Conservation (phyloP, 2,113 vertebrate species). For the Thalassarche chlororhynchos region DNA sequence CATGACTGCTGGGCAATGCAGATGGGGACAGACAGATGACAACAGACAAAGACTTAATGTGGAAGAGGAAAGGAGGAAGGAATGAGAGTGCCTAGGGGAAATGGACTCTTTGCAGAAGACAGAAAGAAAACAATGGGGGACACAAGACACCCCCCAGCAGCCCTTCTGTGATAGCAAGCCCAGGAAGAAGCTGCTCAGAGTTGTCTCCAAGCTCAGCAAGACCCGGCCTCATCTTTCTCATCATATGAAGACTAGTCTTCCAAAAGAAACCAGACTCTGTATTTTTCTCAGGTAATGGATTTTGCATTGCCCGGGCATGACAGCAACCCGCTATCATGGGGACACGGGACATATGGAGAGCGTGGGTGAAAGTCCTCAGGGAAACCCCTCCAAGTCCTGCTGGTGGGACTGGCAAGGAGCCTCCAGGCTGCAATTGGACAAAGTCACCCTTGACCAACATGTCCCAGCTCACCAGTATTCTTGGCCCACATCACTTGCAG, state of each 20-base stretch:
- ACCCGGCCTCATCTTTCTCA: fast-evolving
- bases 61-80: background rate
- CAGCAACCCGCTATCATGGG: fast-evolving
- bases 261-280: background rate
- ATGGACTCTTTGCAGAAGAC: background rate
- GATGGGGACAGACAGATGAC: background rate
- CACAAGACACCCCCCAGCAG: background rate
- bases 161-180: background rate
- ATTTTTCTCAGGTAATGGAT: background rate
- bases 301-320: background rate
- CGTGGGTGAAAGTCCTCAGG: background rate
- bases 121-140: background rate
- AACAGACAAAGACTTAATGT: background rate
- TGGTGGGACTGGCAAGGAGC: background rate
- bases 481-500: background rate
- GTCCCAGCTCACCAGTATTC: background rate
- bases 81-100: background rate
- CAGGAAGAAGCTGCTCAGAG: background rate
- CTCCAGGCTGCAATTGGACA: background rate
- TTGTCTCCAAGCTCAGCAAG: background rate
- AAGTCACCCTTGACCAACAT: background rate
- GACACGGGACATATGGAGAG: fast-evolving
- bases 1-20: background rate
- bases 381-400: background rate
- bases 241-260: background rate